Conservation (phyloP, 2,888 invertebrate species). For the Megamerina dolium region DNA sequence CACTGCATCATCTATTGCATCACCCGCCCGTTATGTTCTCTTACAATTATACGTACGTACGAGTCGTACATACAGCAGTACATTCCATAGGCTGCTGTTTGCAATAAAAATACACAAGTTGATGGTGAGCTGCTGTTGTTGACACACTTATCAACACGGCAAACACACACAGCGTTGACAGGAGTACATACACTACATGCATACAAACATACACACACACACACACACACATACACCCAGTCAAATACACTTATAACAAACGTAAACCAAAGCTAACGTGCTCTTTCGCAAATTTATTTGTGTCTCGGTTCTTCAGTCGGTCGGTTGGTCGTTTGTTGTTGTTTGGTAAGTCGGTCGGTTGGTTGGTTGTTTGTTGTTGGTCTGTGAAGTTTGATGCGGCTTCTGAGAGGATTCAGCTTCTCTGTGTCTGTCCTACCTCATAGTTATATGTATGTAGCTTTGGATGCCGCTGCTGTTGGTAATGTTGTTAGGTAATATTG, state of each 20-base stretch:
- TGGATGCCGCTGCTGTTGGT: constrained; percentile 4
- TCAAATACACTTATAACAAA: constrained; percentile 16
- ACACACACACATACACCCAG: constrained; percentile 7
- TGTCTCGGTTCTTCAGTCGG: no score
- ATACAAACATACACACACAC: constrained; percentile 4
- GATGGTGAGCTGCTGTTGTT: constrained; percentile 24
- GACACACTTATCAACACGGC: constrained; percentile 36
- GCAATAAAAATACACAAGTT: not conserved
- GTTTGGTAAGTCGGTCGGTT: no score
- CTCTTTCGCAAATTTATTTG: constrained; percentile 38
- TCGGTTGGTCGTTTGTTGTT: no score
- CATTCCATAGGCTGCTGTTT: not conserved
- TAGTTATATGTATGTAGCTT: no score
- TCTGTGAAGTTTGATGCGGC: constrained; percentile 36
- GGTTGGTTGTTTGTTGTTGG: no score
- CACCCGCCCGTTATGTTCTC: no score
- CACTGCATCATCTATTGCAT: no score
- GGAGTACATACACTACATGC: not conserved
- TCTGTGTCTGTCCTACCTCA: no score
- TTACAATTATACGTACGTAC: no score
- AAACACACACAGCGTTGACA: constrained; percentile 9
- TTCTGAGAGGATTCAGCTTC: constrained; percentile 30
- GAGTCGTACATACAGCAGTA: no score
- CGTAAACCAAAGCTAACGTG: constrained; percentile 35
- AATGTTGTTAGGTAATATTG: not conserved